phyloP scores from a whole-genome alignment of 2,113 vertebrate genomes.

The Phalacrocorax brasilianus region DNA sequence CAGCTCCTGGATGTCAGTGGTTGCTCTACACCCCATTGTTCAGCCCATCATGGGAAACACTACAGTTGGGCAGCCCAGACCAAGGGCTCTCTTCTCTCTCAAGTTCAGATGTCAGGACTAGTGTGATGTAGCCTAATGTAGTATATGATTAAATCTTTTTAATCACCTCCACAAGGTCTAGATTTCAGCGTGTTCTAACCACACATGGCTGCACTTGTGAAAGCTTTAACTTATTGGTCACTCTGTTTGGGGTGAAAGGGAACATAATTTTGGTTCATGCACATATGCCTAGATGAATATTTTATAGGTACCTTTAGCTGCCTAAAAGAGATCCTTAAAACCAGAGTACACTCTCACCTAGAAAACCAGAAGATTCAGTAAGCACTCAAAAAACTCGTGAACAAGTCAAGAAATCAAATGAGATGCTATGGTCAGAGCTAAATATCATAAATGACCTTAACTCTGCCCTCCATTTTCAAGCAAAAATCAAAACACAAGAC shows the following conservation, averaged over 20 bases:
- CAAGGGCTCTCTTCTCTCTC: not conserved
- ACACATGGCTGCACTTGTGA: not conserved
- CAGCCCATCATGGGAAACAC: not conserved
- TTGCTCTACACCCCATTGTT: not conserved
- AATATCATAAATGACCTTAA: not conserved
- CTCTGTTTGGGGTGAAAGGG: not conserved
- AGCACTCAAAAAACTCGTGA: not conserved
- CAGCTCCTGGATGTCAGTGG: not conserved
- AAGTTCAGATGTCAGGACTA: not conserved
- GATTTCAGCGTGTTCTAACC: not conserved
- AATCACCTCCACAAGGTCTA: not conserved
- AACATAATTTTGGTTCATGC: not conserved
- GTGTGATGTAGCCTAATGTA: not conserved
- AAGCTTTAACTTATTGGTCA: not conserved
- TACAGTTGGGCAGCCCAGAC: not conserved
- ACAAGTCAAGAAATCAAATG: not conserved
- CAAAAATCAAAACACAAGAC: not conserved
- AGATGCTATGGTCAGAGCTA: not conserved
- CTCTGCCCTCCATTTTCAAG: not conserved
- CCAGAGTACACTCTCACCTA: not conserved
- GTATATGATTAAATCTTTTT: not conserved
- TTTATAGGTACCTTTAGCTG: not conserved
- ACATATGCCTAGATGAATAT: not conserved
- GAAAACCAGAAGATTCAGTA: not conserved
- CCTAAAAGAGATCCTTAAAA: not conserved